Evolutionary conservation across 2,113 vertebrate species (phyloP), one percentile per base, ranked within the genome.

Genomic region (Sebastes schlegelii): DNA sequence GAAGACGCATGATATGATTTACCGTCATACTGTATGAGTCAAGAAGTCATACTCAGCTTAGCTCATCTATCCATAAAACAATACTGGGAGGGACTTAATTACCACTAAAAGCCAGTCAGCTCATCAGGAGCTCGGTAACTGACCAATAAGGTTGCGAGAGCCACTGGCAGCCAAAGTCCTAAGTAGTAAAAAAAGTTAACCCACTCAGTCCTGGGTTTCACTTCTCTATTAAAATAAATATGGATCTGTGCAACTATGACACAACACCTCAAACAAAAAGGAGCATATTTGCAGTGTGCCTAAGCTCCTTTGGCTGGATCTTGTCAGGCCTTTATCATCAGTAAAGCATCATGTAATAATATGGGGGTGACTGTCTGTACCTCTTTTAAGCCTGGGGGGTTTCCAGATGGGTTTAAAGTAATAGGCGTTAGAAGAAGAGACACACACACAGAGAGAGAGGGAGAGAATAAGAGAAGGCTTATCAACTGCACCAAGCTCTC

Each of bases 161-260:
- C 80, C 16, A 82, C 82, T 83, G 84, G 80, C 78, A 84, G 75
- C 79, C 26, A 46, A 75, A 61, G 55, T 83, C 70, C 49, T 89
- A 72, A 60, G 87, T 92, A 89, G 88, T 92, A 95, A 92, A 91
- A 34, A 89, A 85, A 80, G 21, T 90, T 90, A 95, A 94, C 92
- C 77, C 82, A 67, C 82, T 84, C 66, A 61, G 13, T 73, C 21
- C 83, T 72, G 68, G 62, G n/a, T 78, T 57, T 52, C 11, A 82
- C 10, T 74, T 67, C 26, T 7, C 1, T n/a, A 77, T 52, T 16
- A 49, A 58, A 64, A 54, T 62, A 11, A 17, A 49, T 62, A 40
- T 42, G n/a, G 8, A 58, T 70, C 5, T 43, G 21, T 67, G 7
- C 13, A 26, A 34, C 63, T n/a, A 34, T 11, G 19, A 21, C 4